phyloP scores from a whole-genome alignment of 2,797 vertebrate species.

The Tamandua tetradactyla region DNA sequence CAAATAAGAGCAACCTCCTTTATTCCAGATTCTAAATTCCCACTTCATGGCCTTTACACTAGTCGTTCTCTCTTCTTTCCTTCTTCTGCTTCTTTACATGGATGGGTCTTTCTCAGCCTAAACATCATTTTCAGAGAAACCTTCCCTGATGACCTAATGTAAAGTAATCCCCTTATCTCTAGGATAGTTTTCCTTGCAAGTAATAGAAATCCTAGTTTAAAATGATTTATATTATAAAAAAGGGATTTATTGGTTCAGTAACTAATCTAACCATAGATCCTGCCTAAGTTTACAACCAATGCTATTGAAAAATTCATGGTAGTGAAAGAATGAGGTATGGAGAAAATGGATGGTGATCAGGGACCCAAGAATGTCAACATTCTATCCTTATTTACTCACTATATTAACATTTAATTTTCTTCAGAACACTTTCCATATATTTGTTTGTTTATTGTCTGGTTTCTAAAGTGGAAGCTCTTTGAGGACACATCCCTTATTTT shows the following conservation, averaged over 20 bases:
- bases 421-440: neutral
- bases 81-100: slow-evolving; percentile 12
- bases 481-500: neutral
- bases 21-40: neutral
- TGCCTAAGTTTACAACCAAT: neutral
- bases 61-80: neutral
- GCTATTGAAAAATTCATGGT: neutral
- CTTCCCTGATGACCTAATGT: neutral
- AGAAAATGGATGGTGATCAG: neutral
- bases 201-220: slow-evolving; percentile 1
- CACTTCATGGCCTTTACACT: neutral
- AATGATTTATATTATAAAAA: neutral
- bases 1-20: neutral
- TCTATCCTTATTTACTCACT: neutral
- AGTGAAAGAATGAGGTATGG: neutral
- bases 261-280: neutral
- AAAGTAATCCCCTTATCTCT: neutral
- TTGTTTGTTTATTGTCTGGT: slow-evolving; percentile 21
- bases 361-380: neutral
- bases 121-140: neutral
- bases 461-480: neutral
- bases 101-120: neutral
- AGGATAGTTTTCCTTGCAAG: neutral
- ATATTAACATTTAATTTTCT: neutral
- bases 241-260: neutral